Percentiles rank a stretch among this genome's conserved stretches.
Evolutionary conservation across 2,888 invertebrate genomes (phyloP).

Genomic region (Cantharis nigra): DNA sequence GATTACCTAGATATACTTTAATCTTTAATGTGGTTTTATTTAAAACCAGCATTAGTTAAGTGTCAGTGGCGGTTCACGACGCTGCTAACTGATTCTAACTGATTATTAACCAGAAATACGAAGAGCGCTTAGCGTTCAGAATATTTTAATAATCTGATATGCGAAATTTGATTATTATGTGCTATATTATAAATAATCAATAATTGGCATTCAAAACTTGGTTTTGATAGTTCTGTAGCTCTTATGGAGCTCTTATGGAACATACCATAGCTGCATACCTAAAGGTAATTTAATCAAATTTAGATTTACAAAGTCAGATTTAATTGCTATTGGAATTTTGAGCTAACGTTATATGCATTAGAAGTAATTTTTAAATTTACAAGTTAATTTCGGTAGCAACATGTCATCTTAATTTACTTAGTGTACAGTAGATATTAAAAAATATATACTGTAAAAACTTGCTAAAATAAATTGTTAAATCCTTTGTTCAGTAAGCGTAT

Average conservation of each 20-base stretch:
- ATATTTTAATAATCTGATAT: too few relatives aligned
- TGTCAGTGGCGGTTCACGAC: background rate
- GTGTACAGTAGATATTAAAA: background rate
- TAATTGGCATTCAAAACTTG: too few relatives aligned
- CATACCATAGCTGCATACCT: background rate
- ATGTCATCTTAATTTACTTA: background rate
- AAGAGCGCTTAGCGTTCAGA: too few relatives aligned
- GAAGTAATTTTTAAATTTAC: background rate
- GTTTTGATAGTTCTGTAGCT: too few relatives aligned
- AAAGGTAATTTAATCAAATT: background rate
- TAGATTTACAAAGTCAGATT: background rate
- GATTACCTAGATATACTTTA: background rate
- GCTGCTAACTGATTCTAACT: too few relatives aligned
- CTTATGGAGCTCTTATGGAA: too few relatives aligned
- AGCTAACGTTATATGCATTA: background rate
- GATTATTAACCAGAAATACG: too few relatives aligned
- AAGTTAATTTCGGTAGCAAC: background rate
- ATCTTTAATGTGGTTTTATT: slow-evolving; percentile 6
- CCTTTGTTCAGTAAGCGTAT: background rate
- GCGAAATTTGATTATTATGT: too few relatives aligned
- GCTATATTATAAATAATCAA: too few relatives aligned
- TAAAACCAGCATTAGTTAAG: slow-evolving; percentile 8
- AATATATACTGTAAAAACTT: background rate
- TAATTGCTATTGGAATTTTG: background rate
- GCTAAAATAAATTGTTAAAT: background rate